Evolutionary conservation across 2,797 vertebrate species (phyloP).

Genomic region (Labeo calbasu): DNA sequence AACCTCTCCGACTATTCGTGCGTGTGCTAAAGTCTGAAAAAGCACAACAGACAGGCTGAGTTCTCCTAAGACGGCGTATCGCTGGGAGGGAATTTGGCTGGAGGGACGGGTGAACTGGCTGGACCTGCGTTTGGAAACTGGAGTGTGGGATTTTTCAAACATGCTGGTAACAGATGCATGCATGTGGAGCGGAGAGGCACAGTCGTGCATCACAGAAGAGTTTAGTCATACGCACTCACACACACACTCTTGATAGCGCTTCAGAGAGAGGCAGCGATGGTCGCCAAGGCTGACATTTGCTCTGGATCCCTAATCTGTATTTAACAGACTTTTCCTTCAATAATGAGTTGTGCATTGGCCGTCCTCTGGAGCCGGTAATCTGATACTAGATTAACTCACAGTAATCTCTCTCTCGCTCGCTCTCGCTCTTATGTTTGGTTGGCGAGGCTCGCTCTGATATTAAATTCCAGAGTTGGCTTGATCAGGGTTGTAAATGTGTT

Average conservation of each 20-base stretch:
- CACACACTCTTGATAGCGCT: slow-evolving; percentile 33
- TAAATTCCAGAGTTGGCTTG: background rate
- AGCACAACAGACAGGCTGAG: slow-evolving; percentile 11
- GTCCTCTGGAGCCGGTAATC: slow-evolving; percentile 67
- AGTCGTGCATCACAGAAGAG: slow-evolving; percentile 34
- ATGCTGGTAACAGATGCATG: slow-evolving; percentile 30
- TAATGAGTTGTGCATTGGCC: slow-evolving; percentile 69
- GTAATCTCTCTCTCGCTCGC: slow-evolving; percentile 57
- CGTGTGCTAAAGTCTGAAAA: slow-evolving; percentile 1
- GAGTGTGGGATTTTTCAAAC: slow-evolving; percentile 32
- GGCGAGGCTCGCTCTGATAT: background rate
- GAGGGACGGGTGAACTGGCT: slow-evolving; percentile 22
- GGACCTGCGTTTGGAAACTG: slow-evolving; percentile 17
- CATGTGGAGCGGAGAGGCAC: slow-evolving; percentile 23
- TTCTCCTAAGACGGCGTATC: background rate
- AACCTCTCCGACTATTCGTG: background rate
- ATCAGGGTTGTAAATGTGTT: background rate
- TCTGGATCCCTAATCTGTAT: slow-evolving; percentile 69
- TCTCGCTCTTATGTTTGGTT: slow-evolving; percentile 33
- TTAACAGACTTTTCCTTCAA: slow-evolving; percentile 71
- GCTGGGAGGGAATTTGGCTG: slow-evolving; percentile 17
- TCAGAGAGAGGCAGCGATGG: slow-evolving; percentile 44
- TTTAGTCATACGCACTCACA: slow-evolving; percentile 26
- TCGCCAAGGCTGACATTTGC: slow-evolving; percentile 47
- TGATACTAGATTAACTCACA: slow-evolving; percentile 73